These are phyloP conservation scores for Lindbergichthys nudifrons DNA, from an alignment of 2,797 vertebrate species.

Conservation along the genomic window DNA sequence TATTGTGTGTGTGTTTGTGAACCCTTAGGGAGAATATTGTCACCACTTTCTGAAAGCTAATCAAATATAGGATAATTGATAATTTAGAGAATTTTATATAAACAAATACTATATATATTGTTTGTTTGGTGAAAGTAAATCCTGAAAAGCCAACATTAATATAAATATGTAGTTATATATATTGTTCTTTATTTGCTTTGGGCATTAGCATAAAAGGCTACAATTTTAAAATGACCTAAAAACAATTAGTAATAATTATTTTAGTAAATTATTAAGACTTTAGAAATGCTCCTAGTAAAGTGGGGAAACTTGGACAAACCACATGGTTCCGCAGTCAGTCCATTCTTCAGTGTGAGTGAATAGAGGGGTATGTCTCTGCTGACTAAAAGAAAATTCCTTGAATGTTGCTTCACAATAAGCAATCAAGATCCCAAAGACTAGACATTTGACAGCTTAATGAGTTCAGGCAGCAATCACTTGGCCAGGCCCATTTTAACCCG, in stretches of 20 bases:
- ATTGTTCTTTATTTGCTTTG: background rate
- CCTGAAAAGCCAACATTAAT: background rate
- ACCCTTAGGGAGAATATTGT: background rate
- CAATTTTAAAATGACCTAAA: background rate
- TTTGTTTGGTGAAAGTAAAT: background rate
- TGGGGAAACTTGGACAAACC: slow-evolving; percentile 23
- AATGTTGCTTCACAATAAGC: slow-evolving; percentile 81
- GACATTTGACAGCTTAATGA: slow-evolving; percentile 82
- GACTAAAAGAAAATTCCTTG: slow-evolving; percentile 67
- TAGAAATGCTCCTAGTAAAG: background rate
- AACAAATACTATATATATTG: background rate
- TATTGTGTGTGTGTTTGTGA: background rate
- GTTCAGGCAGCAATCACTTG: slow-evolving; percentile 80
- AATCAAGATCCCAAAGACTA: slow-evolving; percentile 77
- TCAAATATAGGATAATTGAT: slow-evolving; percentile 4
- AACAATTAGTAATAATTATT: background rate
- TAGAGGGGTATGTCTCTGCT: slow-evolving; percentile 47
- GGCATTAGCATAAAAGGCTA: background rate
- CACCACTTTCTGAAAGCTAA: background rate
- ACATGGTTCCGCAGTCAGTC: slow-evolving; percentile 36
- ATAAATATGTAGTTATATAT: background rate
- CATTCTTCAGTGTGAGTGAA: slow-evolving; percentile 38
- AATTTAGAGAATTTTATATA: background rate
- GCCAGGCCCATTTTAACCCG: slow-evolving; percentile 66
- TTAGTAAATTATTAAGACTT: slow-evolving; percentile 6